Base-by-base conservation (phyloP, 2,888 invertebrate genomes). In the Bellardia bayeri region DNA sequence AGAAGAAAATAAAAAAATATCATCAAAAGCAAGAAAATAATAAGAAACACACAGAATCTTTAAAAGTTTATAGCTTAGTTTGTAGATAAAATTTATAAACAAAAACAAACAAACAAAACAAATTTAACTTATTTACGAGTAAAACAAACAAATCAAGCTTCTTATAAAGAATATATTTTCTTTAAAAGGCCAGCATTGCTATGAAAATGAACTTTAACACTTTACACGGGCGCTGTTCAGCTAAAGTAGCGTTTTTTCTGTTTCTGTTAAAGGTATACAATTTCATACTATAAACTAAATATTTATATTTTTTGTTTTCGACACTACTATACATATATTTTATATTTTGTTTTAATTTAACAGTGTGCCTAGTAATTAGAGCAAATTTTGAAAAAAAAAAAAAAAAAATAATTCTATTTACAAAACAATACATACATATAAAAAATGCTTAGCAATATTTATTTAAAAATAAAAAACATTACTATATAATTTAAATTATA, bases 301-400 rank as follows among this genome's bases (percentile, higher is more conserved):
- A 78, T 71, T 30, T 69, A 45, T 30, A 42, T 54, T 71, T 68
- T 78, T 64, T 83, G 45, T 66, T 81, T 69, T 76, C 54, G 61
- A 85, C 33, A 64, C 63, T 49, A 61, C 61, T 61, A 61, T 16
- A 61, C 13, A 56, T 16, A 23, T 23, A 61, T 11, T 58, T 54
- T 63, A 42, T 68, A 23, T 66, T 85, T 87, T 80, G 30, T 83
- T 79, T 82, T 86, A 72, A 61, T 86, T 86, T 84, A 85, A 85
- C 87, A 85, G 85, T 82, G 86, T 87, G 87, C 87, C 87, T 87
- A 87, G 79, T 87, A 85, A 82, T 85, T 87, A 85, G 87, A 87
- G 87, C 87, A 87, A 87, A 75, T 85, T 82, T 79, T 80, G 16
- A 82, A 23, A 85, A 33, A 82, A 23, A 78, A 40, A 42, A 63